phyloP scores from a whole-genome alignment of 2,113 vertebrate genomes.

The Rana temporaria region DNA sequence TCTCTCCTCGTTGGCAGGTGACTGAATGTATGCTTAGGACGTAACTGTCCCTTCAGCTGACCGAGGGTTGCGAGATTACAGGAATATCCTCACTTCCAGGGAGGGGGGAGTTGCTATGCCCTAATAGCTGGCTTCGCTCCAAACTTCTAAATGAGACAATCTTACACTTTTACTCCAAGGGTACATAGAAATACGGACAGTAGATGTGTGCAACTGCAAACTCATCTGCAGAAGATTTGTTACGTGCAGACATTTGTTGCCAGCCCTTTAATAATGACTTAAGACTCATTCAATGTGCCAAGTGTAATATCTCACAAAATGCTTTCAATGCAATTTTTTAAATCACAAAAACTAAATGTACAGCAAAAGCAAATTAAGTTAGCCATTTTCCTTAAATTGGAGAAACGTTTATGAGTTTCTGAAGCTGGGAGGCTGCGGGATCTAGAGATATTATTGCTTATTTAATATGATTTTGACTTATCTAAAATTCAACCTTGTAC shows the following conservation, averaged over 20 bases:
- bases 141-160: conserved; percentile 42
- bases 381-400: not conserved
- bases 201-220: conserved; percentile 30
- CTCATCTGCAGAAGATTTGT: conserved; percentile 30
- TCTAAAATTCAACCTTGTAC: not conserved
- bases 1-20: conserved; percentile 47
- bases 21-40: conserved; percentile 18
- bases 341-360: conserved; percentile 24
- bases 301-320: conserved; percentile 38
- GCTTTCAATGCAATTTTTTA: conserved; percentile 24
- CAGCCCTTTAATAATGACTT: conserved; percentile 35
- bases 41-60: conserved; percentile 33
- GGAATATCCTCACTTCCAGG: conserved; percentile 53
- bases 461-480: not conserved
- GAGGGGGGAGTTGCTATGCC: not conserved
- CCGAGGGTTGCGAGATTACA: conserved; percentile 42
- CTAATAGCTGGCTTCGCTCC: conserved; percentile 23
- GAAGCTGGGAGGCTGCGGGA: not conserved
- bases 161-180: conserved; percentile 44
- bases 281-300: conserved; percentile 43
- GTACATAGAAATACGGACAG: conserved; percentile 43
- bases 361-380: not conserved
- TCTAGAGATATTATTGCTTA: not conserved
- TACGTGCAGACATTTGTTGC: conserved; percentile 8
- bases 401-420: not conserved